phyloP scores from a whole-genome alignment of 2,888 invertebrate species.

The Nymphalis polychloros region DNA sequence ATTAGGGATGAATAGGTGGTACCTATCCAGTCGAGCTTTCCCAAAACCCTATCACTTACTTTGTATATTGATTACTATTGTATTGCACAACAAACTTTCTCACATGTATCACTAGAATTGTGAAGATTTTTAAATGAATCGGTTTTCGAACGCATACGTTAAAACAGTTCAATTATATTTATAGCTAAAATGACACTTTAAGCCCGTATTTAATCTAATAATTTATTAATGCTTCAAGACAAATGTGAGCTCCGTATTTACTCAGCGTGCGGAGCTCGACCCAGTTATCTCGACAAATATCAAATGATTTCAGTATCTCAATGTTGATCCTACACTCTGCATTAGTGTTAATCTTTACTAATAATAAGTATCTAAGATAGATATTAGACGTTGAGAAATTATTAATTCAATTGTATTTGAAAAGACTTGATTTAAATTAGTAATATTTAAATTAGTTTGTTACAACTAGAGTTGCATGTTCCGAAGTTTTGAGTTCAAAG shows the following conservation, averaged over 20 bases:
- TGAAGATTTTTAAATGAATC: no score
- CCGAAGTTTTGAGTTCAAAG: background rate
- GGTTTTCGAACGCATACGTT: no score
- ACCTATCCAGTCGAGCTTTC: no score
- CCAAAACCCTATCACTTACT: no score
- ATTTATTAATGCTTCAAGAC: slow-evolving; percentile 6
- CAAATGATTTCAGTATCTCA: slow-evolving; percentile 4
- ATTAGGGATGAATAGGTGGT: no score
- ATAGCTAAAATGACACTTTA: background rate
- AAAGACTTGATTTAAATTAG: background rate
- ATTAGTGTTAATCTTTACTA: slow-evolving; percentile 1
- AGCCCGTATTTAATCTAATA: slow-evolving; percentile 1
- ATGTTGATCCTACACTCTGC: slow-evolving; percentile 3
- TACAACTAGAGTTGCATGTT: background rate
- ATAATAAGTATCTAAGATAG: background rate
- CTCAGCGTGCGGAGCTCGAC: background rate
- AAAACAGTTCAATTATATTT: background rate
- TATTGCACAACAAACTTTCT: no score
- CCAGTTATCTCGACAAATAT: slow-evolving; percentile 9
- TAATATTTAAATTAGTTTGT: background rate
- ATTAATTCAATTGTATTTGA: background rate
- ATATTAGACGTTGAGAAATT: background rate
- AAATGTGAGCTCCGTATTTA: background rate
- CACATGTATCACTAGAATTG: no score
- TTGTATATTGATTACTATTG: no score